A percentile compares a stretch with the other conserved stretches of the same genome.
These are phyloP conservation scores for Eospalax fontanierii DNA, from an alignment of 2,797 vertebrate species.

Conservation along the genomic window DNA sequence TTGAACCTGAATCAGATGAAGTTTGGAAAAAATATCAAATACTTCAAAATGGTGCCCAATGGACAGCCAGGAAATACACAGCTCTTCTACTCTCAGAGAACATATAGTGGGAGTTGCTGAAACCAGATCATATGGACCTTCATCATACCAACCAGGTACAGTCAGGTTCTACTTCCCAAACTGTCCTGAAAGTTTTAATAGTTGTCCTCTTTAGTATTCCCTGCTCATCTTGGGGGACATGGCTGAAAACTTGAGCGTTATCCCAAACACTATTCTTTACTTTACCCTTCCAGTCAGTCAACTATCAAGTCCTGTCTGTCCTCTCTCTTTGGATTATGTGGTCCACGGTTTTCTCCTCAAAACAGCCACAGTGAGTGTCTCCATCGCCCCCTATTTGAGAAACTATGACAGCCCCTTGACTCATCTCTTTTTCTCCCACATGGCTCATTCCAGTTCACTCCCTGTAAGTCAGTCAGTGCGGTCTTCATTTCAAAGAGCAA, in stretches of 20 bases:
- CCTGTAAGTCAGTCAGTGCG: background rate
- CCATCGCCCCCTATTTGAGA: background rate
- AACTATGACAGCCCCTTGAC: background rate
- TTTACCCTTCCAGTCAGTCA: background rate
- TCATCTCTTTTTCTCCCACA: background rate
- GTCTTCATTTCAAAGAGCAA: background rate
- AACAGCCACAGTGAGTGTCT: background rate
- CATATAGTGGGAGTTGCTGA: background rate
- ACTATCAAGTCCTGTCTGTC: background rate
- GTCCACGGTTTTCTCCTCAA: background rate
- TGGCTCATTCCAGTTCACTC: background rate
- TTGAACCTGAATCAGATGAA: slow-evolving; percentile 83
- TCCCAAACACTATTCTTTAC: background rate
- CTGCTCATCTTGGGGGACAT: background rate
- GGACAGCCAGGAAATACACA: background rate
- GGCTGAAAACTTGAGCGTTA: background rate
- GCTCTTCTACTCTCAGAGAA: background rate
- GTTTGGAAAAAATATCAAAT: slow-evolving; percentile 53
- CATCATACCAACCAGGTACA: background rate
- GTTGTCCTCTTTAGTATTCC: background rate
- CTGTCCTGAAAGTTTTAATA: background rate
- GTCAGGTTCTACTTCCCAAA: background rate
- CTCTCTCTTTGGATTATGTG: background rate
- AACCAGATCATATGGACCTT: too few relatives aligned
- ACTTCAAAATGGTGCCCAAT: background rate